Evolutionary conservation across 2,113 vertebrate species (phyloP).

Genomic region (Scalopus aquaticus): DNA sequence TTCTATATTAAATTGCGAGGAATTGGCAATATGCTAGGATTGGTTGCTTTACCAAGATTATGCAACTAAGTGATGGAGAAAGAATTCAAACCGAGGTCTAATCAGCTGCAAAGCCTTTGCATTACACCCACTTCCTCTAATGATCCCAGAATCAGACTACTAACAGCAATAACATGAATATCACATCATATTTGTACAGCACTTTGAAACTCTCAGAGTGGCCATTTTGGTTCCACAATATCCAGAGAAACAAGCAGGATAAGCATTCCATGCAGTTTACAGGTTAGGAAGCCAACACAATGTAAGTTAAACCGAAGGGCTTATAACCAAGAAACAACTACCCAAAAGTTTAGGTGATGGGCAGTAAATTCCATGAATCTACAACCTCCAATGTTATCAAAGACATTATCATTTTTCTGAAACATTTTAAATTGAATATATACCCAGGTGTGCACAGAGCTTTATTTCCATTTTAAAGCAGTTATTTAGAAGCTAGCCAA

Average conservation of each 20-base stretch:
- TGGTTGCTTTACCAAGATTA: background rate
- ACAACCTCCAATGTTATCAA: background rate
- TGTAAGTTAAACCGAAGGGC: background rate
- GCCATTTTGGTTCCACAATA: background rate
- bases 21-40: background rate
- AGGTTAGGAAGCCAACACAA: background rate
- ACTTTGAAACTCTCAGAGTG: background rate
- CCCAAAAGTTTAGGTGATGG: background rate
- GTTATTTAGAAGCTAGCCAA: background rate
- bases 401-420: background rate
- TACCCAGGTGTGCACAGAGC: background rate
- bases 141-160: background rate
- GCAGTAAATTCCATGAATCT: background rate
- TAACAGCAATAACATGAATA: background rate
- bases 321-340: background rate
- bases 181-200: background rate
- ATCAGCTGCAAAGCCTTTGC: background rate
- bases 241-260: background rate
- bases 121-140: background rate
- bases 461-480: background rate
- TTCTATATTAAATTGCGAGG: background rate
- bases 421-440: background rate
- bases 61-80: background rate
- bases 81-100: background rate
- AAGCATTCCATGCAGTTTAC: background rate